These are phyloP conservation scores for Pipistrellus nathusii DNA, from an alignment of 2,797 vertebrate genomes.

Conservation along the genomic window DNA sequence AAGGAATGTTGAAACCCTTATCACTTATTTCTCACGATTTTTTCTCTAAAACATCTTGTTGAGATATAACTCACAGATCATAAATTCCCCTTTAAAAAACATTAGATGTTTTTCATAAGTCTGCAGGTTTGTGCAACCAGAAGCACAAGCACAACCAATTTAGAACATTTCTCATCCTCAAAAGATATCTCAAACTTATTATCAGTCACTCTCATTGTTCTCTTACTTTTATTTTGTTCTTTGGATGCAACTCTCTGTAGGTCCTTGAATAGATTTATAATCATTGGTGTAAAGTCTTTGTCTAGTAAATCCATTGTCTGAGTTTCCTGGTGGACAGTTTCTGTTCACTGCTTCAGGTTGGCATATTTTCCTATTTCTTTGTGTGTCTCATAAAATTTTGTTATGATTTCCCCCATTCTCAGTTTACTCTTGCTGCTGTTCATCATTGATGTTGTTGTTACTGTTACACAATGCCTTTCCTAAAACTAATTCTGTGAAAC, in stretches of 20 bases:
- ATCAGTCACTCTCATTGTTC: background rate
- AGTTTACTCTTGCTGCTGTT: background rate
- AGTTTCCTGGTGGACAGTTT: background rate
- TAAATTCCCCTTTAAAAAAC: background rate
- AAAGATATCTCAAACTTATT: background rate
- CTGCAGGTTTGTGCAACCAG: background rate
- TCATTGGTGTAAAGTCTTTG: background rate
- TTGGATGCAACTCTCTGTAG: background rate
- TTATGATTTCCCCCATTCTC: background rate
- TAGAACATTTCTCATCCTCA: background rate
- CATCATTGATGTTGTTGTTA: background rate
- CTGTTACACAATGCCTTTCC: background rate
- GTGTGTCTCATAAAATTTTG: background rate
- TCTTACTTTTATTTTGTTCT: background rate
- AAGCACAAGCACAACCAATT: background rate
- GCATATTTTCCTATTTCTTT: background rate
- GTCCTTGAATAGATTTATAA: background rate
- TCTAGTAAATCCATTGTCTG: background rate
- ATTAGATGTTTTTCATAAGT: background rate
- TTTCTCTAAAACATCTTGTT: background rate
- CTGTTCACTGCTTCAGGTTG: background rate
- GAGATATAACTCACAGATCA: background rate
- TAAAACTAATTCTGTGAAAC: background rate
- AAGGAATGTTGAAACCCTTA: background rate
- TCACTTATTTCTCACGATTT: background rate